These are phyloP conservation scores for Dermatophagoides farinae DNA, from an alignment of 1,140 invertebrate species.

Conservation along the genomic window DNA sequence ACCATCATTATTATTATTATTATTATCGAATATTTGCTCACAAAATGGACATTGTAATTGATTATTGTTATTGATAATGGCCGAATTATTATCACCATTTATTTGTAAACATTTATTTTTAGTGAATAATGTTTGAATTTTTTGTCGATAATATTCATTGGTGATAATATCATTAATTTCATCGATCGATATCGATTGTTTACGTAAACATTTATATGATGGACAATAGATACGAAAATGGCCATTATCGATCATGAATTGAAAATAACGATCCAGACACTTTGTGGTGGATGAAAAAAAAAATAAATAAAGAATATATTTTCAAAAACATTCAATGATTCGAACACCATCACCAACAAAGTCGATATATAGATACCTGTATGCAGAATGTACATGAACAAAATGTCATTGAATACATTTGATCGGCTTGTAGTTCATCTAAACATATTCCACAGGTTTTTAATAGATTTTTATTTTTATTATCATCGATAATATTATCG, in stretches of 20 bases:
- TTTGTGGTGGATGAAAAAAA: background rate
- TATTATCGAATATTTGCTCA: background rate
- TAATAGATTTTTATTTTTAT: background rate
- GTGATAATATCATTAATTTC: background rate
- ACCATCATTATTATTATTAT: background rate
- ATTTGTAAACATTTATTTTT: too few species aligned
- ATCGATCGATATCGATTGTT: background rate
- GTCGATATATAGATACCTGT: background rate
- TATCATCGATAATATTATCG: too few species aligned
- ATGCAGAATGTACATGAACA: conserved; percentile 4
- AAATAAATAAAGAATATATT: background rate
- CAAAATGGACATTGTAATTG: conserved; percentile 7
- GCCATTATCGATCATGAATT: conserved; percentile 8
- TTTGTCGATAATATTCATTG: background rate
- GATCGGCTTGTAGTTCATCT: background rate
- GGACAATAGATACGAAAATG: conserved; percentile 1
- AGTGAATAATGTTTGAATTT: too few species aligned
- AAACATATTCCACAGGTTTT: background rate
- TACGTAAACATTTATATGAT: background rate
- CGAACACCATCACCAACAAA: background rate
- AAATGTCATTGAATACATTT: conserved; percentile 12
- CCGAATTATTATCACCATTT: background rate
- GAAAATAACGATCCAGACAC: background rate
- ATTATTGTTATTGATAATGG: background rate
- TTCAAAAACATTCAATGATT: background rate